Conservation (phyloP, 2,797 vertebrate species). For the Loris lydekkerianus region DNA sequence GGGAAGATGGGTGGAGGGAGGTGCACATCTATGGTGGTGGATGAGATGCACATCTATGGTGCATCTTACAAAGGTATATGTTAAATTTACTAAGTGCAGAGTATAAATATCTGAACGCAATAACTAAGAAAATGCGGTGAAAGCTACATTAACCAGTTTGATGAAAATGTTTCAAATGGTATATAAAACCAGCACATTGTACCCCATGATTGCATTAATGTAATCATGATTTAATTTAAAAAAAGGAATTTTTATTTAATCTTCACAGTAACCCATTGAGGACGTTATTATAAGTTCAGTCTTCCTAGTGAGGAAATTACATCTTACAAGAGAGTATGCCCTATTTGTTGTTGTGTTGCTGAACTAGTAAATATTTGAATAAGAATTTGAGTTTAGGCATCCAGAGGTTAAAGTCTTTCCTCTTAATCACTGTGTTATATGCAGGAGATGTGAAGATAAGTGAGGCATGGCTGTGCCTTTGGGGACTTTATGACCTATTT, state of each 20-base stretch:
- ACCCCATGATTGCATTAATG: too few relatives aligned
- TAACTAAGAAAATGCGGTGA: too few relatives aligned
- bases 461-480: background rate
- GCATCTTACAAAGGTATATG: too few relatives aligned
- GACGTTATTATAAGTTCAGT: constrained; percentile 52
- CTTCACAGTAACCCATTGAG: constrained; percentile 59
- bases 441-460: background rate
- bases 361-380: background rate
- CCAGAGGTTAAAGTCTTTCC: background rate
- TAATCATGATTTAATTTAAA: too few relatives aligned
- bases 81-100: too few relatives aligned
- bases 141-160: too few relatives aligned
- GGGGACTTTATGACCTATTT: background rate
- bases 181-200: too few relatives aligned
- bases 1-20: too few relatives aligned
- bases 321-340: background rate
- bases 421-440: background rate
- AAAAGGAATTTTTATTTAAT: constrained; percentile 56
- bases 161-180: too few relatives aligned
- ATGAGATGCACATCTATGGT: too few relatives aligned
- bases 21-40: too few relatives aligned
- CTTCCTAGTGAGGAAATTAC: constrained; percentile 61
- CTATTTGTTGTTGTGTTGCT: constrained; percentile 12
- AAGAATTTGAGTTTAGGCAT: constrained; percentile 53
- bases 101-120: too few relatives aligned